Evolutionary conservation across 2,113 vertebrate genomes (phyloP).

Genomic region (Azemiops feae): DNA sequence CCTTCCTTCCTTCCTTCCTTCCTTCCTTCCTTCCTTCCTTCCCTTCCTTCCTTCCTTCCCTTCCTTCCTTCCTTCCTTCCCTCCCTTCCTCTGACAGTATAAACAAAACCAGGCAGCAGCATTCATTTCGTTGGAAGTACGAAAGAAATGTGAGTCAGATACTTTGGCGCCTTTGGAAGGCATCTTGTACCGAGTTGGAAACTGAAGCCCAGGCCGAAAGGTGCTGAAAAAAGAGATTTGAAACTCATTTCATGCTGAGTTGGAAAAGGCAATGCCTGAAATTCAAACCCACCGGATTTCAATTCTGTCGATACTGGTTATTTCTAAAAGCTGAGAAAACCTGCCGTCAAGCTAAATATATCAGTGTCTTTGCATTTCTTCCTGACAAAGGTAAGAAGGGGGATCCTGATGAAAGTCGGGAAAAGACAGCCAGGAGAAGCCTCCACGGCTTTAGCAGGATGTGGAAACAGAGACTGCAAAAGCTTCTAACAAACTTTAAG

Average conservation of each 20-base stretch:
- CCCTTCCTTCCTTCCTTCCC: not conserved
- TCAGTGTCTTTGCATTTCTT: not conserved
- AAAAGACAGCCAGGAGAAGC: not conserved
- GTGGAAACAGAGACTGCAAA: not conserved
- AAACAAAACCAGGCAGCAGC: not conserved
- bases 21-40: not conserved
- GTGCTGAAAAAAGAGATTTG: not conserved
- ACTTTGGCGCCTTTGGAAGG: not conserved
- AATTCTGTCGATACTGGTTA: not conserved
- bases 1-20: not conserved
- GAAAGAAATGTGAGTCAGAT: not conserved
- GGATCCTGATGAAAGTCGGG: not conserved
- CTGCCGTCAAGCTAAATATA: not conserved
- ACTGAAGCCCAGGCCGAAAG: not conserved
- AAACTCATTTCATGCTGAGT: not conserved
- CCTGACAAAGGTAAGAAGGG: not conserved
- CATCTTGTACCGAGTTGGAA: not conserved
- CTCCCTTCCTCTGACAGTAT: not conserved
- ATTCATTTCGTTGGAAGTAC: not conserved
- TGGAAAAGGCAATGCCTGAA: not conserved
- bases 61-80: not conserved
- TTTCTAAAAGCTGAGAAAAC: not conserved
- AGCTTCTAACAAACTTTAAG: not conserved
- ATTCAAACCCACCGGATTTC: not conserved
- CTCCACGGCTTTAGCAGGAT: not conserved